These are phyloP conservation scores for Mesocricetus auratus DNA, from an alignment of 2,113 vertebrate genomes.

Conservation along the genomic window DNA sequence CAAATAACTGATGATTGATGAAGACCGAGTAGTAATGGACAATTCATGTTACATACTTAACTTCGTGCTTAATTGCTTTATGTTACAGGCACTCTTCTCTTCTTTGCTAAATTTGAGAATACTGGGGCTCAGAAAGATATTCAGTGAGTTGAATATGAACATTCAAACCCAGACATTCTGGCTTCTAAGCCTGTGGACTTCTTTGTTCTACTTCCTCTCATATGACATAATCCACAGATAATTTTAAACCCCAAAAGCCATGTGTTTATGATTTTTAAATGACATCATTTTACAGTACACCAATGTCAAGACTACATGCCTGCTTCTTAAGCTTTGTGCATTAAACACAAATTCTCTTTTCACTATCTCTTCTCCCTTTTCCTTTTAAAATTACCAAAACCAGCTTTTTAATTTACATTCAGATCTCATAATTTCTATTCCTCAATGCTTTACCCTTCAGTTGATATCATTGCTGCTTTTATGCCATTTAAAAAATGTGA, in stretches of 20 bases:
- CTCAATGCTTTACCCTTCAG: slow-evolving; percentile 15
- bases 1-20: not conserved
- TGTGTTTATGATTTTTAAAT: not conserved
- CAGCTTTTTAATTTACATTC: slow-evolving; percentile 5
- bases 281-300: not conserved
- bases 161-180: slow-evolving; percentile 1
- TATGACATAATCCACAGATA: not conserved
- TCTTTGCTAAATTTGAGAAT: not conserved
- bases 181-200: not conserved
- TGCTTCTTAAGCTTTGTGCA: not conserved
- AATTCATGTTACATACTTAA: not conserved
- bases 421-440: not conserved
- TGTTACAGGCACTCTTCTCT: not conserved
- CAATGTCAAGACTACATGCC: not conserved
- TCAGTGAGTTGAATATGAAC: not conserved
- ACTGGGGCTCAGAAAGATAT: not conserved
- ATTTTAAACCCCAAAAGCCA: slow-evolving; percentile 21
- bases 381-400: slow-evolving; percentile 35
- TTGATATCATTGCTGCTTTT: slow-evolving; percentile 6
- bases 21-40: not conserved
- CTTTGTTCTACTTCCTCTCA: not conserved
- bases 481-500: slow-evolving; percentile 23
- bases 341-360: slow-evolving; percentile 20
- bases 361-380: not conserved
- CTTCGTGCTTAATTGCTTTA: not conserved